These are phyloP conservation scores for Danio tinwini DNA, from an alignment of 2,797 vertebrate species.

Conservation along the genomic window DNA sequence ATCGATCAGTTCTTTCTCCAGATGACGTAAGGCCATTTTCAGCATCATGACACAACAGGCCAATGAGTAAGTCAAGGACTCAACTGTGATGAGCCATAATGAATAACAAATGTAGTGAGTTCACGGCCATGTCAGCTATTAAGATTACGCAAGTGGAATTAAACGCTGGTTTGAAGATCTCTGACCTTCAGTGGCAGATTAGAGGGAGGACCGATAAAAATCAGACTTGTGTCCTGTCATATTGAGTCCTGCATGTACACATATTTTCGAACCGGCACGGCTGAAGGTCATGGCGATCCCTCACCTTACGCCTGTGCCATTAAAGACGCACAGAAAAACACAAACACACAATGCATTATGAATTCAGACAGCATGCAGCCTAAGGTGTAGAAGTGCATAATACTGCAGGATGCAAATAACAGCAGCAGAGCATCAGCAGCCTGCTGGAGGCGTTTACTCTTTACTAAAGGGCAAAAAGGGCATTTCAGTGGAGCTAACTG, in stretches of 20 bases:
- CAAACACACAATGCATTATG: conserved; percentile 1
- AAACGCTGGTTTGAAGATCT: conserved; percentile 5
- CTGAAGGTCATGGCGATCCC: conserved; percentile 18
- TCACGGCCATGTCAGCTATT: conserved; percentile 29
- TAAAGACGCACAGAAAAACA: conserved; percentile 4
- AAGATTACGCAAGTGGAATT: conserved; percentile 33
- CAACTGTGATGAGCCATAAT: conserved; percentile 7
- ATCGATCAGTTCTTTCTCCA: conserved; percentile 64
- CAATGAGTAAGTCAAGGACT: conserved; percentile 20
- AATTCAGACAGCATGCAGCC: conserved; percentile 17
- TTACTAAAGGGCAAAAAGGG: not conserved
- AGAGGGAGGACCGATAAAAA: conserved; percentile 13
- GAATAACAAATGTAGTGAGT: conserved; percentile 7
- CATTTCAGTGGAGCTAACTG: not conserved
- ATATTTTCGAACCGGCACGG: not conserved
- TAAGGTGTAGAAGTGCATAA: not conserved
- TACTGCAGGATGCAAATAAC: not conserved
- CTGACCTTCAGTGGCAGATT: conserved; percentile 27
- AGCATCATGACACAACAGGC: not conserved
- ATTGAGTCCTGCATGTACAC: conserved; percentile 6
- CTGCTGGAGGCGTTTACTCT: not conserved
- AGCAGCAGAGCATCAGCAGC: conserved; percentile 1
- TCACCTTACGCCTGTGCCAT: conserved; percentile 4
- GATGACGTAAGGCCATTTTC: conserved; percentile 42
- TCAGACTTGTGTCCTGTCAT: conserved; percentile 19